These are phyloP conservation scores for Stylophora pistillata DNA, from an alignment of 64 coral and sea anemone species.

Conservation along the genomic window DNA sequence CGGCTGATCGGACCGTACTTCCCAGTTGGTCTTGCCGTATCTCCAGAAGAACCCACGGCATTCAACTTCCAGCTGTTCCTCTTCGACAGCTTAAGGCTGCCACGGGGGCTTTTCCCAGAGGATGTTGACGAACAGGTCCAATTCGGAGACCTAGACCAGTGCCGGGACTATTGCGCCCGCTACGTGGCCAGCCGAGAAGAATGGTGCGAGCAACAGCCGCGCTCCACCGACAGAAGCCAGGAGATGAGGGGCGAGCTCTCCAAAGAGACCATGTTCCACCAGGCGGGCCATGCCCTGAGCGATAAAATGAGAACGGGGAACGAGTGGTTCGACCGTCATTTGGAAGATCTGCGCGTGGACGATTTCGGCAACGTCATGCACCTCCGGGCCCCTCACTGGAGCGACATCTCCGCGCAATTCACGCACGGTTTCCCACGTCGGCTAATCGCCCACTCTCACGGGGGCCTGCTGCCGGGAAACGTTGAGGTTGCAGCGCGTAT, in stretches of 20 bases:
- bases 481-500: conserved; percentile 28
- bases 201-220: too few species aligned
- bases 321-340: conserved; percentile 26
- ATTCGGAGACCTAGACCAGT: not conserved
- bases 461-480: conserved; percentile 41
- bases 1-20: not conserved
- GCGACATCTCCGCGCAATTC: conserved; percentile 30
- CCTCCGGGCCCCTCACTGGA: not conserved
- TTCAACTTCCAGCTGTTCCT: not conserved
- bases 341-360: conserved; percentile 14
- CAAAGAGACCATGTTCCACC: not conserved
- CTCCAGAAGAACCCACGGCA: too few species aligned
- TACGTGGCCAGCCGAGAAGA: too few species aligned
- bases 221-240: too few species aligned
- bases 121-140: not conserved
- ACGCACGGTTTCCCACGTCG: conserved; percentile 53
- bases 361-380: conserved; percentile 39
- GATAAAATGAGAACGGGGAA: conserved; percentile 6
- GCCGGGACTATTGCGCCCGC: too few species aligned
- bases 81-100: not conserved
- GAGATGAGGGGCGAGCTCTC: not conserved
- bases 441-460: not conserved
- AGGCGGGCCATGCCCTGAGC: conserved; percentile 26
- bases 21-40: not conserved
- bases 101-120: not conserved